Evolutionary conservation across 2,888 invertebrate genomes (phyloP), one percentile per base, ranked within the genome.

Genomic region (Siphlonurus alternatus): DNA sequence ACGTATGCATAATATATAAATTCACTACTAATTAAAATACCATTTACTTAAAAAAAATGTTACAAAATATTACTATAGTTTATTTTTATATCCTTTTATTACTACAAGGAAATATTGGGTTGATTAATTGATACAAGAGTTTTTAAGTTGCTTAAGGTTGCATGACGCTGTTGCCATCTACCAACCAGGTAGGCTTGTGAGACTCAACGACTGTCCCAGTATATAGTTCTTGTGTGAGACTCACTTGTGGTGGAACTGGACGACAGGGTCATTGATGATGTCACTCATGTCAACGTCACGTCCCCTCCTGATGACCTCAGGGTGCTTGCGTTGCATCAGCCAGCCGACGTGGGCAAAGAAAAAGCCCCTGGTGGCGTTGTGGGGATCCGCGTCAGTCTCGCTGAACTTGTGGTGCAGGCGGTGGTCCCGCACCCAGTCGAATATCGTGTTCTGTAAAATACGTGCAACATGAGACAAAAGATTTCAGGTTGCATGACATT

Each of bases 331-430:
- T 83, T 87, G 84, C 85, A 89, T 86, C 23, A 95, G 79, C 96
- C 95, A 96, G 23, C 95, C 95, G 53, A 93, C 85, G 74, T 96
- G 95, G 0, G 94, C 81, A 77, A 94, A 96, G 78, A 91, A 92
- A 76, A 96, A 93, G 0, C 93, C 93, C 5, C 90, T 80, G 64
- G 81, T 82, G 2, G 85, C 84, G 73, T 91, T 85, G 73, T 91
- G 91, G 0, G 91, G 91, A 76, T 92, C 91, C 0, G 89, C 90
- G 68, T 85, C 81, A 0, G 88, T 89, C 73, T 92, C 92, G 25
- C 76, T 77, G 75, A 79, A 85, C 66, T 76, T 75, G 71, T 76
- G 76, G 65, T 76, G 76, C 61, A 74, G 74, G 23, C 76, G 69
- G 68, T 76, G 76, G 67, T 76, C 75, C 61, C 75, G 69, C 24